Percentiles rank a stretch among this genome's conserved stretches.
Conservation (phyloP, 1,140 invertebrate genomes). For the Lineus longissimus region DNA sequence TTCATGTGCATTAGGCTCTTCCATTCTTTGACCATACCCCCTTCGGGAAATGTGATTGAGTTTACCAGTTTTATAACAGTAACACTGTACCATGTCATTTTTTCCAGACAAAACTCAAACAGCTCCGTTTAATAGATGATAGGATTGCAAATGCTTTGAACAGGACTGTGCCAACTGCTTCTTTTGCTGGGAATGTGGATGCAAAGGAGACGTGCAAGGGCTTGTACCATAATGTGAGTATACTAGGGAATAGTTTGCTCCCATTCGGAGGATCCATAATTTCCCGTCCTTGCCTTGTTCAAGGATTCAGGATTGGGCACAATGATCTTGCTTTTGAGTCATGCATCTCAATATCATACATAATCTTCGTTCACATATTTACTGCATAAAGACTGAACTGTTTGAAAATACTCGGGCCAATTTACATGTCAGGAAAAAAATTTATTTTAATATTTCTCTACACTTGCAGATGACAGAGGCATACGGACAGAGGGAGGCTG, state of each 20-base stretch:
- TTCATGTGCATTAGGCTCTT: no score
- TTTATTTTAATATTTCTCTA: neutral
- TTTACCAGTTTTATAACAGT: no score
- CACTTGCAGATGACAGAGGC: neutral
- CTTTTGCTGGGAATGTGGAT: slow-evolving; percentile 72
- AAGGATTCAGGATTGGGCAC: neutral
- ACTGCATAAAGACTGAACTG: neutral
- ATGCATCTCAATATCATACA: neutral
- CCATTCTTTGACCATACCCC: no score
- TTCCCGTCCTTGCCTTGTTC: neutral
- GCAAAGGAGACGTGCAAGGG: slow-evolving; percentile 68
- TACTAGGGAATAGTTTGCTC: no score
- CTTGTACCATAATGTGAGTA: slow-evolving; percentile 70
- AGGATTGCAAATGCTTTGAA: slow-evolving; percentile 86
- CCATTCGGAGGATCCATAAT: neutral
- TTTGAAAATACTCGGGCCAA: no score
- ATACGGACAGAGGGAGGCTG: neutral
- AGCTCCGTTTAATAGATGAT: slow-evolving; percentile 81
- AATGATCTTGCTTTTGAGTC: neutral
- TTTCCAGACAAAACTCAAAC: slow-evolving; percentile 75
- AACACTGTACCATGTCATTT: no score
- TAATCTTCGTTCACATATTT: neutral
- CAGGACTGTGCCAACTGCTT: slow-evolving; percentile 79
- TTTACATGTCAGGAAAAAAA: neutral
- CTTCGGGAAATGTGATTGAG: no score